Evolutionary conservation across 2,797 vertebrate species (phyloP), one percentile per base, ranked within the genome.

Genomic region (Smutsia temminckii): DNA sequence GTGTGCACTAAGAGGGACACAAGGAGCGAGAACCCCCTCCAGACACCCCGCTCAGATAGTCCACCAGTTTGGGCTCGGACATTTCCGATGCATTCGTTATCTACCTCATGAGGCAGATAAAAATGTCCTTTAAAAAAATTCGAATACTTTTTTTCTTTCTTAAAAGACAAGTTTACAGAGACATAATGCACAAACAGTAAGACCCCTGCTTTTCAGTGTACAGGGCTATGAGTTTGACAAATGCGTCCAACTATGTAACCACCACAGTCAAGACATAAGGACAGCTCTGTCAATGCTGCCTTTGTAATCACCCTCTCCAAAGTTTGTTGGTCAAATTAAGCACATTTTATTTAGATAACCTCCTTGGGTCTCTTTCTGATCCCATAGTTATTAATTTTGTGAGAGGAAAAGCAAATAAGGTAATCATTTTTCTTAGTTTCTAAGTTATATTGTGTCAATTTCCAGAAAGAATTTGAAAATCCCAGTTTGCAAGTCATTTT

Each of bases 361-460:
- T 86, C 64, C 11, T 86, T 17, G 23, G 53, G 59, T 69, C 17
- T 21, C 53, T 57, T 95, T 75, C 69, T 51, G 85, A 37, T 53
- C 21, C 17, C 13, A 55, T 13, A 95, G 40, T 72, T 74, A 91
- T 40, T 61, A 87, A 72, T 85, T 88, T 93, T 89, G 29, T 18
- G 74, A 78, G 16, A 85, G 8, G 27, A 81, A 49, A 78, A 84
- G 63, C 34, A 77, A 89, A 90, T 53, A 90, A 66, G 21, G 68
- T 61, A 78, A 88, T 75, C 77, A 46, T 61, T 90, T 91, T 8
- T 74, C 71, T 51, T 93, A 74, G 51, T 59, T 86, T 93, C 68
- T 81, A 90, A 88, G 89, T 81, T 84, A 34, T 61, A 90, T 78
- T 86, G 78, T 92, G 46, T 14, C 34, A 88, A 49, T 94, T 97